Evolutionary conservation across 1,140 invertebrate species (phyloP).

Genomic region (Solenopsis invicta): DNA sequence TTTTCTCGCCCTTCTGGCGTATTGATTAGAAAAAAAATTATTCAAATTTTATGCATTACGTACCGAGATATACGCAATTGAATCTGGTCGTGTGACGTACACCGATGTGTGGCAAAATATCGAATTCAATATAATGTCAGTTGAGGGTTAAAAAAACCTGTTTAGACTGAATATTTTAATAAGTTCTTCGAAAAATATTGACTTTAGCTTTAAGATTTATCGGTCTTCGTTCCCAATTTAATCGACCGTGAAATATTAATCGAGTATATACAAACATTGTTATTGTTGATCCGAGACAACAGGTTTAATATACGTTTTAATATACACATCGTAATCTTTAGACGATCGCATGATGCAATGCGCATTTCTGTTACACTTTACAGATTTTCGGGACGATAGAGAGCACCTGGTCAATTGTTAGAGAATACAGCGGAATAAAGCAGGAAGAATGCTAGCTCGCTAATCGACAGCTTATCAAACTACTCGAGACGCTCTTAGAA

Average conservation of each 20-base stretch:
- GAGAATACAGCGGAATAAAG: slow-evolving; percentile 39
- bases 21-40: too few relatives aligned
- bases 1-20: too few relatives aligned
- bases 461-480: slow-evolving; percentile 16
- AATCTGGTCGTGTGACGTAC: too few relatives aligned
- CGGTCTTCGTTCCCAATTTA: slow-evolving; percentile 2
- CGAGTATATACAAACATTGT: not conserved
- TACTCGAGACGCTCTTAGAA: not conserved
- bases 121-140: too few relatives aligned
- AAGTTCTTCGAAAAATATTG: not conserved
- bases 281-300: not conserved
- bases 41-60: too few relatives aligned
- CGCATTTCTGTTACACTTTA: not conserved
- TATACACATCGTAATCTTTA: not conserved
- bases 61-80: too few relatives aligned
- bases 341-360: not conserved
- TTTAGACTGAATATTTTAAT: not conserved
- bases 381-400: slow-evolving; percentile 70
- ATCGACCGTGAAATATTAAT: not conserved
- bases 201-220: slow-evolving; percentile 7
- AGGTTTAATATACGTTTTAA: not conserved
- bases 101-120: too few relatives aligned
- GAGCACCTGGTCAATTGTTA: slow-evolving; percentile 64
- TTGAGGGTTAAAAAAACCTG: not conserved
- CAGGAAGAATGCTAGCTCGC: slow-evolving; percentile 53